Evolutionary conservation across 2,888 invertebrate genomes (phyloP).

Genomic region (Melanargia galathea): DNA sequence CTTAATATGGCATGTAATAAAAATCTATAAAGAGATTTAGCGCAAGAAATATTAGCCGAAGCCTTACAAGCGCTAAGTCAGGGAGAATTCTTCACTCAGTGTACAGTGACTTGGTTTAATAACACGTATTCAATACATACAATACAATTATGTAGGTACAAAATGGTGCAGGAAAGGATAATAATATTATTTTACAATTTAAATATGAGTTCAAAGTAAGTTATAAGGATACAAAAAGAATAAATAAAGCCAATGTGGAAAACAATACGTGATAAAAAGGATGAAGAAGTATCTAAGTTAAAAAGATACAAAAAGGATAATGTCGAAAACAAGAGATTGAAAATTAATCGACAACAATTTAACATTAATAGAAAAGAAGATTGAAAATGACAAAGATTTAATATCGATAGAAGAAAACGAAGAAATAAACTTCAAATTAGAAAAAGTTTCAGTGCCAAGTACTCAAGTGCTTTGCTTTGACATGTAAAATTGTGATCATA

Average conservation of each 20-base stretch:
- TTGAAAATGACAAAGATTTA: too few species aligned
- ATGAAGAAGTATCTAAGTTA: too few species aligned
- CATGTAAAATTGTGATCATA: too few species aligned
- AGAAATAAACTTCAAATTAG: too few species aligned
- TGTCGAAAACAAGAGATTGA: not conserved
- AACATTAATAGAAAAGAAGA: not conserved
- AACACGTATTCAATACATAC: conserved; percentile 9
- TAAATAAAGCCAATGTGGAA: too few species aligned
- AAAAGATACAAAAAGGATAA: too few species aligned
- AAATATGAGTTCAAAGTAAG: not conserved
- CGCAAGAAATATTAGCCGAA: conserved; percentile 12
- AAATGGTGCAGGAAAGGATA: not conserved
- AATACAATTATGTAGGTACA: too few species aligned
- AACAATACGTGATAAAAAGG: too few species aligned
- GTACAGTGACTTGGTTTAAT: not conserved
- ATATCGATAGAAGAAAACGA: too few species aligned
- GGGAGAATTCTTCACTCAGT: not conserved
- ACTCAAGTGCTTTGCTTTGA: too few species aligned
- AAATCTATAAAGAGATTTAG: conserved; percentile 13
- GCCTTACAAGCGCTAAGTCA: conserved; percentile 1
- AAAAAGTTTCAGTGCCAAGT: too few species aligned
- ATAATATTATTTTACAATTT: not conserved
- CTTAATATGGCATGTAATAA: not conserved
- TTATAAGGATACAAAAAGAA: not conserved
- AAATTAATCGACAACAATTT: not conserved